Evolutionary conservation across 2,113 vertebrate species (phyloP), one percentile per base, ranked within the genome.

Genomic region (Heloderma charlesbogerti): DNA sequence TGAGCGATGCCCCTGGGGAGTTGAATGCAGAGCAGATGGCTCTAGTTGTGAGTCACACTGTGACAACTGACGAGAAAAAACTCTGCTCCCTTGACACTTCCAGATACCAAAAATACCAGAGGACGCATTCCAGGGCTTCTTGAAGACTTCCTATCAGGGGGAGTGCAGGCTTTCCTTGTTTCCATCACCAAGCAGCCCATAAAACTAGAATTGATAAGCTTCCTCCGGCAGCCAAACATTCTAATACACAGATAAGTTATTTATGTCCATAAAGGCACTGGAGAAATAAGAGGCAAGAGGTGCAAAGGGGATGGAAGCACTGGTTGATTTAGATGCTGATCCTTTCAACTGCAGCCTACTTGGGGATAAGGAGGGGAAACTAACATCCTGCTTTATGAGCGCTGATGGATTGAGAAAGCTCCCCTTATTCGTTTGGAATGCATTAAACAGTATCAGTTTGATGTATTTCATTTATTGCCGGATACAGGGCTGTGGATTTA

Each of bases 91-190:
- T 97, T 97, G 97, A 97, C 97, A 97, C 96, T 97, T 96, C 96
- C 97, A 97, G 97, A 98, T 98, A 97, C 97, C 97, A 97, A 96
- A 97, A 97, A 97, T 97, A 96, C 97, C 97, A 95, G 94, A 88
- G 92, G 95, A 92, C 94, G 75, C 97, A 98, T 97, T 97, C 97
- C 97, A 94, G 5, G 89, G 96, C 95, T 97, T 97, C 96, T 95
- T 96, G 95, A 96, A 96, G 95, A 88, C 95, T 97, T 97, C 94
- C 96, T 96, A 97, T 96, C 94, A 90, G 91, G 89, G 79, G 94
- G 90, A 92, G 92, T 94, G 96, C 93, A 95, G 93, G 77, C 93
- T 95, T 95, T 95, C 94, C 95, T 94, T 95, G 91, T 94, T 96
- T 96, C 95, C 94, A 95, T 97, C 95, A 95, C 88, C 86, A 91